Conservation (phyloP, 2,888 invertebrate genomes). For the Eupithecia centaureata region DNA sequence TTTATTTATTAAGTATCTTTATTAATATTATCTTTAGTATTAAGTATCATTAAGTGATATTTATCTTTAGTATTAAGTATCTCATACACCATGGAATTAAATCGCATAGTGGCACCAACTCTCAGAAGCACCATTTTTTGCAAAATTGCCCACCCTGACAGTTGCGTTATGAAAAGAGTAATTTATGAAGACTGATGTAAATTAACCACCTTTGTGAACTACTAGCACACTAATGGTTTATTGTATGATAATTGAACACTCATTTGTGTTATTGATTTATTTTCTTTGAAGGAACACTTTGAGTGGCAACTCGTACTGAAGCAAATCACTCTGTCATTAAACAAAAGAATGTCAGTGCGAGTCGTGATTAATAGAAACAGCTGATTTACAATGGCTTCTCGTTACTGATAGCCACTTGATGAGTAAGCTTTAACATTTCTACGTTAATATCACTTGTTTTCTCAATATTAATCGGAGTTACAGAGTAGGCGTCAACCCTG, state of each 20-base stretch:
- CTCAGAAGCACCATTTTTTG: slow-evolving; percentile 7
- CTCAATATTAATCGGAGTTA: not conserved
- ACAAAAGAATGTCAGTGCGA: slow-evolving; percentile 12
- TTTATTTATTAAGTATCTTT: too few species aligned
- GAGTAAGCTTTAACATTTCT: slow-evolving; percentile 1
- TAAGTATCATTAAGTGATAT: too few species aligned
- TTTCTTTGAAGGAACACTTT: slow-evolving; percentile 13
- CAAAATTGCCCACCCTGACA: slow-evolving; percentile 12
- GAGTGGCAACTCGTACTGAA: slow-evolving; percentile 15
- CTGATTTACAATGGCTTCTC: slow-evolving; percentile 6
- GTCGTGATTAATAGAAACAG: slow-evolving; percentile 7
- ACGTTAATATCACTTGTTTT: not conserved
- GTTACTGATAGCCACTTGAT: slow-evolving; percentile 11
- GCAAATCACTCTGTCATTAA: slow-evolving; percentile 14
- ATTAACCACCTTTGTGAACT: slow-evolving; percentile 11
- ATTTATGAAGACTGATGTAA: slow-evolving; percentile 18
- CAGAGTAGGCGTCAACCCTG: too few species aligned
- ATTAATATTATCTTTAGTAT: too few species aligned
- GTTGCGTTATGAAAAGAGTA: slow-evolving; percentile 9
- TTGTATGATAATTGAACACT: slow-evolving; percentile 26
- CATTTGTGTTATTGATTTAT: slow-evolving; percentile 29
- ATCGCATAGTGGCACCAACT: not conserved
- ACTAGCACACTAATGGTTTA: slow-evolving; percentile 17
- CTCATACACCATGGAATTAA: too few species aligned
- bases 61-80: too few species aligned